A percentile compares a stretch with the other conserved stretches of the same genome.
phyloP scores from a whole-genome alignment of 2,888 invertebrate genomes.

The Capitulum mitella region DNA sequence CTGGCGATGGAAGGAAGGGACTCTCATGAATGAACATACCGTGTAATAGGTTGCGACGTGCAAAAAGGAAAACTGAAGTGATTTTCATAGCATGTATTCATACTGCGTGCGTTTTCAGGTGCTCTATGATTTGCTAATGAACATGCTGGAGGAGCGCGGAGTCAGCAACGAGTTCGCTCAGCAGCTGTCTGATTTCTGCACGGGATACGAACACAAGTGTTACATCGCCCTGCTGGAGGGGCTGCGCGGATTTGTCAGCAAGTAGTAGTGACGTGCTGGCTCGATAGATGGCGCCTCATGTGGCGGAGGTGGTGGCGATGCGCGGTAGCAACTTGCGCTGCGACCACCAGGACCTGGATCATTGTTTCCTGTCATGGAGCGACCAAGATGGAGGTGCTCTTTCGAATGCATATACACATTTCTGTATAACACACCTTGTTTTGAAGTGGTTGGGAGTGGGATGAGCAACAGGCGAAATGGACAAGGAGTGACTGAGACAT shows the following conservation, averaged over 20 bases:
- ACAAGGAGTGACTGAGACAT: no score
- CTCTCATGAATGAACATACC: no score
- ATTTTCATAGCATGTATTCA: no score
- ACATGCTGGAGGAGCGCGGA: constrained; percentile 91
- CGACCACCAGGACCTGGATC: neutral
- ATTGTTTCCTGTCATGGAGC: neutral
- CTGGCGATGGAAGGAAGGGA: no score
- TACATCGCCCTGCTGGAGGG: constrained; percentile 83
- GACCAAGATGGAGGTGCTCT: neutral
- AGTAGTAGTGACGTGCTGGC: neutral
- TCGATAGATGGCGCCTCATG: neutral
- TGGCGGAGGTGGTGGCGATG: neutral
- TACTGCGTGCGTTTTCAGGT: constrained; percentile 70
- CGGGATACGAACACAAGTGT: constrained; percentile 83
- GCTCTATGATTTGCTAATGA: constrained; percentile 88
- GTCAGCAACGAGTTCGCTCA: constrained; percentile 86
- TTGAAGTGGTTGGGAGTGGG: no score
- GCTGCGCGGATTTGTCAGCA: constrained; percentile 69
- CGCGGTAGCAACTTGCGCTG: neutral
- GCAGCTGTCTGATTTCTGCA: constrained; percentile 78
- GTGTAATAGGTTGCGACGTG: no score
- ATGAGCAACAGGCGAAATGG: no score
- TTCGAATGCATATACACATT: neutral
- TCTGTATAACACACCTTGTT: no score
- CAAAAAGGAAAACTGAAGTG: no score